Percentiles rank a stretch among this genome's conserved stretches.
Evolutionary conservation across 2,113 vertebrate genomes (phyloP).

Genomic region (Hiodon tergisus): DNA sequence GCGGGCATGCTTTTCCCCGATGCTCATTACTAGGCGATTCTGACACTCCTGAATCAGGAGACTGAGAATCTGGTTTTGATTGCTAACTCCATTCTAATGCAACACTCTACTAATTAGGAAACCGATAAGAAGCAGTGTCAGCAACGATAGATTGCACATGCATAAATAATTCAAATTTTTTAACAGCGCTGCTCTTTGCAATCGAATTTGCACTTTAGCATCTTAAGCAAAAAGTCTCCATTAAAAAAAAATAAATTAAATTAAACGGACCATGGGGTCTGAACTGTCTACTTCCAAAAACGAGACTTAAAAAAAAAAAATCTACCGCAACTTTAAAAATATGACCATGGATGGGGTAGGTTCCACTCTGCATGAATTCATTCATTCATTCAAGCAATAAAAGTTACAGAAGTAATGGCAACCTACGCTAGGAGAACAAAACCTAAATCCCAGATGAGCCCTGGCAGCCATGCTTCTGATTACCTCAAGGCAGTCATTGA

Average conservation of each 20-base stretch:
- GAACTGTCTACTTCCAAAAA: neutral
- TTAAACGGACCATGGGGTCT: neutral
- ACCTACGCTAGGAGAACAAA: no score
- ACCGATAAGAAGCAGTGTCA: conserved; percentile 39
- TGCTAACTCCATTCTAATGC: conserved; percentile 28
- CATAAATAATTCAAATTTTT: conserved; percentile 40
- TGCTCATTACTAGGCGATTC: conserved; percentile 35
- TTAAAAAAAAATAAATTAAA: neutral
- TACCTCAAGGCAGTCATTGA: conserved; percentile 96
- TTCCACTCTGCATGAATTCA: no score
- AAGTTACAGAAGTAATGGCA: no score
- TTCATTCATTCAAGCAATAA: neutral
- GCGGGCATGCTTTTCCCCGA: conserved; percentile 22
- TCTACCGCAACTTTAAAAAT: neutral
- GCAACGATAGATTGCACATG: conserved; percentile 32
- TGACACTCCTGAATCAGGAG: conserved; percentile 35
- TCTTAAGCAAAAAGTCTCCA: neutral
- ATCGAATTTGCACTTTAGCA: conserved; percentile 27
- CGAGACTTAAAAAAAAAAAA: neutral
- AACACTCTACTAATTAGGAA: conserved; percentile 43
- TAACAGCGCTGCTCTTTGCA: neutral
- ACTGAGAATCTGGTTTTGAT: conserved; percentile 25
- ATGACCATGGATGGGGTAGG: neutral
- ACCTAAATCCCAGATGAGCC: no score
- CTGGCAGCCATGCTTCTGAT: neutral